phyloP scores from a whole-genome alignment of 2,797 vertebrate species.

The Hydrophis major region DNA sequence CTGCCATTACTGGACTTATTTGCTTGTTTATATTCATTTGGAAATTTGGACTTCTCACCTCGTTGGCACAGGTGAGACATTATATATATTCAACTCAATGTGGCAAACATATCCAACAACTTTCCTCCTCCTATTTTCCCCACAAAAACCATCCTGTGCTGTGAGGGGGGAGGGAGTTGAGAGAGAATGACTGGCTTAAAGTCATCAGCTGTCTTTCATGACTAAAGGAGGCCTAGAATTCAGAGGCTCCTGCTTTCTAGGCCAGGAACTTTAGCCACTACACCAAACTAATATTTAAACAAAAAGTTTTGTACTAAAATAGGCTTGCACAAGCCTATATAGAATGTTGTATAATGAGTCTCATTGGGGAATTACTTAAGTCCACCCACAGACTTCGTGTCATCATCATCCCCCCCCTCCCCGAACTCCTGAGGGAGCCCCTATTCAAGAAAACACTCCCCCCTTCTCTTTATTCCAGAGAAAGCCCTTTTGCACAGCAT shows the following conservation, averaged over 20 bases:
- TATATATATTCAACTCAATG: not conserved
- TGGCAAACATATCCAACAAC: not conserved
- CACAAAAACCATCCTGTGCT: not conserved
- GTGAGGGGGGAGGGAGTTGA: not conserved
- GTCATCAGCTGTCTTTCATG: not conserved
- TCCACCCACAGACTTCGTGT: not conserved
- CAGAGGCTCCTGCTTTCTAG: not conserved
- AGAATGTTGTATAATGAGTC: not conserved
- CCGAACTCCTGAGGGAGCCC: not conserved
- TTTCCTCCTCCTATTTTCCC: not conserved
- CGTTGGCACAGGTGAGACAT: no score
- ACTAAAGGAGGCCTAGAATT: not conserved
- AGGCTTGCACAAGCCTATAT: not conserved
- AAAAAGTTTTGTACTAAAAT: not conserved
- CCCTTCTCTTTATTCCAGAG: not conserved
- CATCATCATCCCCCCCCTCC: fast-evolving
- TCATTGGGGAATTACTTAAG: not conserved
- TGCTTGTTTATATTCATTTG: no score
- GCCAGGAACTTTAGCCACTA: not conserved
- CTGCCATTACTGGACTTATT: no score
- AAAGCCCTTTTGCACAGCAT: not conserved
- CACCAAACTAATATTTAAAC: not conserved
- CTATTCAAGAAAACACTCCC: not conserved
- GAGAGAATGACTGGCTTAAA: not conserved
- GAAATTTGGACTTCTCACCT: no score